These are phyloP conservation scores for Drosophila rufa DNA, from an alignment of 1,140 invertebrate genomes.

Conservation along the genomic window DNA sequence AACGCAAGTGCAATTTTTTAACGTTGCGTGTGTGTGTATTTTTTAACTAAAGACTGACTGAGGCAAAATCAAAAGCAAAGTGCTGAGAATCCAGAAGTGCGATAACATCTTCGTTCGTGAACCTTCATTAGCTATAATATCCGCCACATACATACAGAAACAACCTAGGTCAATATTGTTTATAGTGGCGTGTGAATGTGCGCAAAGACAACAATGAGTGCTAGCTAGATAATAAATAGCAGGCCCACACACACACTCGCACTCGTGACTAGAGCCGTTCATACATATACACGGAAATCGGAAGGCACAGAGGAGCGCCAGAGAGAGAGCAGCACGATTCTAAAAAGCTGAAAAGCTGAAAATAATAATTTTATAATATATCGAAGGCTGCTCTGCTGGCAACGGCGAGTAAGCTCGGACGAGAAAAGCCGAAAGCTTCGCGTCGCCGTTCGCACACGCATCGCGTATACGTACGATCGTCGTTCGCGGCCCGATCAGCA, in stretches of 20 bases:
- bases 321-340: constrained; percentile 24
- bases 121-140: constrained; percentile 25
- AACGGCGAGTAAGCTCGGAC: constrained; percentile 25
- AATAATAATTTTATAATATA: constrained; percentile 49
- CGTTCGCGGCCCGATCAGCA: constrained; percentile 4
- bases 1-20: constrained; percentile 52
- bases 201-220: constrained; percentile 58
- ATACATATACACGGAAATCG: constrained; percentile 50
- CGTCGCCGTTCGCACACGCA: constrained; percentile 2
- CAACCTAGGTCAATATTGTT: constrained; percentile 85
- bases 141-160: constrained; percentile 30
- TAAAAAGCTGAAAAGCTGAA: constrained; percentile 43
- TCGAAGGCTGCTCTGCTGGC: constrained; percentile 26
- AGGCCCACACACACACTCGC: constrained; percentile 27
- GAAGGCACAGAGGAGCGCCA: no score
- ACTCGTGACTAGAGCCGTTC: constrained; percentile 42
- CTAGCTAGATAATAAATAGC: constrained; percentile 69
- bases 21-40: constrained; percentile 18
- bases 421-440: constrained; percentile 9
- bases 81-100: constrained; percentile 5
- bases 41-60: constrained; percentile 55
- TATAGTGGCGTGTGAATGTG: constrained; percentile 81
- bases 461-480: constrained; percentile 39
- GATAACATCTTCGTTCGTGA: constrained; percentile 17
- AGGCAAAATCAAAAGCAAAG: constrained; percentile 25